Percentiles rank a stretch among this genome's conserved stretches.
phyloP scores from a whole-genome alignment of 2,113 vertebrate species.

The Cacatua alba region DNA sequence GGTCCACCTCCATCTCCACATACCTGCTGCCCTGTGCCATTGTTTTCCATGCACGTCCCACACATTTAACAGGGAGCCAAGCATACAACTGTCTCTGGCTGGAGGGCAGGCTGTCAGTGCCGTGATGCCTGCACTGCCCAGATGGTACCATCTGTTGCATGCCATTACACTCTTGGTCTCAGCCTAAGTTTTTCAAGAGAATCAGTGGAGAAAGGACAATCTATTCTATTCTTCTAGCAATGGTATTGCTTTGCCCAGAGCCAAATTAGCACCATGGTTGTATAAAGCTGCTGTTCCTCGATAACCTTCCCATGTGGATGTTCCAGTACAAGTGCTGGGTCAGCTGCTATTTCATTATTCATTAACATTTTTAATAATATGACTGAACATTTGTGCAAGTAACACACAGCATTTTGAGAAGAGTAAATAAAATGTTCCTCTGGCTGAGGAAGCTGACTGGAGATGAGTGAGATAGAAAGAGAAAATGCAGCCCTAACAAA shows the following conservation, averaged over 20 bases:
- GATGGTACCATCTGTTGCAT: not conserved
- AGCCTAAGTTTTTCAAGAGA: not conserved
- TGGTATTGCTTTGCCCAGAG: not conserved
- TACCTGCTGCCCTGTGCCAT: not conserved
- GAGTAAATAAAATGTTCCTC: not conserved
- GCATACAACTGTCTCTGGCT: not conserved
- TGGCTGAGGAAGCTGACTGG: not conserved
- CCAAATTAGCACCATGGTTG: not conserved
- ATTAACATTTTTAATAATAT: not conserved
- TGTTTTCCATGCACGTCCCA: not conserved
- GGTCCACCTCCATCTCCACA: too few species aligned
- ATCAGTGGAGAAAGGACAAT: not conserved
- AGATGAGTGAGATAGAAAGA: not conserved
- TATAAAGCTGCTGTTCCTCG: not conserved
- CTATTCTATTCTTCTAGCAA: not conserved
- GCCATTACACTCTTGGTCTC: not conserved
- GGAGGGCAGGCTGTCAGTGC: not conserved
- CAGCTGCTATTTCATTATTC: not conserved
- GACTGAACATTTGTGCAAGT: not conserved
- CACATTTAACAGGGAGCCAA: not conserved
- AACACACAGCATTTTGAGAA: not conserved
- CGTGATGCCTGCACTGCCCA: accelerated
- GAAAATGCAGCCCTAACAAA: not conserved
- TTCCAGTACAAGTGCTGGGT: not conserved
- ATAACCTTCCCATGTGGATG: not conserved